Evolutionary conservation across 2,888 invertebrate genomes (phyloP), one percentile per base, ranked within the genome.

Genomic region (Hyalella azteca): DNA sequence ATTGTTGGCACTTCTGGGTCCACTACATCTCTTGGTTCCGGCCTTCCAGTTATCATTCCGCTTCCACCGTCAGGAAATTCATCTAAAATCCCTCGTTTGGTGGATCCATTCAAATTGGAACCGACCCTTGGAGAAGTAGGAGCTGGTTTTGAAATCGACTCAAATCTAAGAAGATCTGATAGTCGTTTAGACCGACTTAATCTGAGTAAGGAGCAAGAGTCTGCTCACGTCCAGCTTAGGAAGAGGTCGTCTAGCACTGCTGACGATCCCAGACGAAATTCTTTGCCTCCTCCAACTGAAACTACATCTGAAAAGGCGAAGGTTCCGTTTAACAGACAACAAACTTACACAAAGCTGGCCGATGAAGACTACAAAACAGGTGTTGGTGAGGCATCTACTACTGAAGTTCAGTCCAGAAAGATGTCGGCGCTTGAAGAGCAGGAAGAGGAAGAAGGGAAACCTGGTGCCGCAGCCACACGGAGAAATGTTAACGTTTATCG

Each of bases 61-160:
- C 45, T 81, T 19, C 81, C 81, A 19, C 82, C 82, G 5, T 66
- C 36, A n/a, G 66, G 49, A 39, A 80, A 81, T 11, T 48, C 73
- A 11, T 81, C 83, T 4, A 81, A 82, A 80, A 83, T 83, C 49
- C 83, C 81, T 29, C 80, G 83, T 15, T 54, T 83, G 40, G 81
- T 83, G 3, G 83, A 83, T 41, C 75, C 79, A 19, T 60, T 49
- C 26, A 80, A 83, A 39, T 73, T 80, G 54, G 83, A 83, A 40
- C 78, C 81, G 1, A 73, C 76, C 29, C 26, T 49, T 22, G 66
- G 78, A n/a, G 77, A 41, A 15, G 80, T 81, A 26, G 81, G 7
- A 5, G 59, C 9, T 5, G 4, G 40, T 19, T 3, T 19, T 5
- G 36, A 36, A 15, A 11, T 32, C 3, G 41, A 59, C 78, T 40